phyloP scores from a whole-genome alignment of 2,888 invertebrate species.

The Pyralis farinalis region DNA sequence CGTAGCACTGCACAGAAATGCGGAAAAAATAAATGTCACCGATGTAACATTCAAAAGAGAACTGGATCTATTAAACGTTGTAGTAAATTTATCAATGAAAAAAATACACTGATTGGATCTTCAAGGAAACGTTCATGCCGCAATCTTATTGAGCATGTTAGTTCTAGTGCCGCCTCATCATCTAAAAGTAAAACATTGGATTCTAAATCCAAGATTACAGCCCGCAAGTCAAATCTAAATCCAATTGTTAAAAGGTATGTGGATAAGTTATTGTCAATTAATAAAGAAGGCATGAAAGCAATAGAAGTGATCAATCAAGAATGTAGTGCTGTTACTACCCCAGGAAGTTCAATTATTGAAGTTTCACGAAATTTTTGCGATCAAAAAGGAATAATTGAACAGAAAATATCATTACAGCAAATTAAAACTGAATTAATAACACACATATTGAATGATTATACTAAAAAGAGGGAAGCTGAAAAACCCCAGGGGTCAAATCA shows the following conservation, averaged over 20 bases:
- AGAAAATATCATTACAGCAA: slow-evolving; percentile 60
- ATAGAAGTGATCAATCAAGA: slow-evolving; percentile 65
- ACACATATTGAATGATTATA: slow-evolving; percentile 39
- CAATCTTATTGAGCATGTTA: slow-evolving; percentile 17
- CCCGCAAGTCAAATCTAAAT: slow-evolving; percentile 31
- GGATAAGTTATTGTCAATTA: slow-evolving; percentile 56
- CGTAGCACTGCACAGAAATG: slow-evolving; percentile 12
- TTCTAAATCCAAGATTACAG: slow-evolving; percentile 16
- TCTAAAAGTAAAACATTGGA: slow-evolving; percentile 17
- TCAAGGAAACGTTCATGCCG: slow-evolving; percentile 20
- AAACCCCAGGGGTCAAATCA: slow-evolving; percentile 3
- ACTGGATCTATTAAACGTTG: slow-evolving; percentile 15
- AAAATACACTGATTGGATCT: slow-evolving; percentile 20
- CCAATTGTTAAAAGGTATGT: slow-evolving; percentile 65
- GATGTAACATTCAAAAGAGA: slow-evolving; percentile 22
- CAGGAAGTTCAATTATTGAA: slow-evolving; percentile 68
- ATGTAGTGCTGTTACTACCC: slow-evolving; percentile 69
- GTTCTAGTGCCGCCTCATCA: slow-evolving; percentile 18
- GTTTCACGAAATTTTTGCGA: slow-evolving; percentile 45
- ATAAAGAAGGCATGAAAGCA: slow-evolving; percentile 58
- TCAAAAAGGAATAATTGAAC: slow-evolving; percentile 28
- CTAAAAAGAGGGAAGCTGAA: slow-evolving; percentile 15
- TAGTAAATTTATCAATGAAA: slow-evolving; percentile 22
- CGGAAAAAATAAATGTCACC: slow-evolving; percentile 24
- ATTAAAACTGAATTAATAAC: slow-evolving; percentile 50